These are phyloP conservation scores for Ctenoplectra terminalis DNA, from an alignment of 1,140 invertebrate species.

Conservation along the genomic window DNA sequence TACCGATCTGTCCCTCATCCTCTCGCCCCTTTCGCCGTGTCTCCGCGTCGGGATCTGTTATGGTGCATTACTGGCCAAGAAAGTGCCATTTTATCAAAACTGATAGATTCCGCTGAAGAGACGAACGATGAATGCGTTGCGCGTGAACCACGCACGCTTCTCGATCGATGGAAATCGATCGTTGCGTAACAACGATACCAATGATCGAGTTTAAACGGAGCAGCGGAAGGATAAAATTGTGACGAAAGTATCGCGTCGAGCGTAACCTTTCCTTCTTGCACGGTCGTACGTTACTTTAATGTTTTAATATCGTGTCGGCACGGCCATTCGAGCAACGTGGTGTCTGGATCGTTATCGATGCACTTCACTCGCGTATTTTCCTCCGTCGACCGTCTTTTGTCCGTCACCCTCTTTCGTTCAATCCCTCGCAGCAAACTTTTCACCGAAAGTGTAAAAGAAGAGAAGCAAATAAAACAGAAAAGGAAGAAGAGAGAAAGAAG, in stretches of 20 bases:
- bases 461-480: neutral
- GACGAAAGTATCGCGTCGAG: constrained; percentile 76
- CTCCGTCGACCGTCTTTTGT: neutral
- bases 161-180: neutral
- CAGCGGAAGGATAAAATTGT: constrained; percentile 58
- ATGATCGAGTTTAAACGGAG: constrained; percentile 27
- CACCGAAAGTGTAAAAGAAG: no score
- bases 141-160: neutral
- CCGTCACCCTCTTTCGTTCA: neutral
- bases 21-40: neutral
- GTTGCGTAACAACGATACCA: constrained; percentile 30
- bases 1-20: neutral
- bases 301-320: constrained; percentile 82
- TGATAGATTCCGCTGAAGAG: constrained; percentile 26
- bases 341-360: constrained; percentile 74
- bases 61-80: neutral
- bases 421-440: neutral
- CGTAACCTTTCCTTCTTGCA: constrained; percentile 45
- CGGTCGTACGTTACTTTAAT: constrained; percentile 82
- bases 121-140: neutral
- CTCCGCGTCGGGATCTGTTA: neutral
- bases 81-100: neutral
- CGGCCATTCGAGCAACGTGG: constrained; percentile 80
- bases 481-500: neutral
- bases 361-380: constrained; percentile 37